Evolutionary conservation across 1,140 invertebrate species (phyloP), one percentile per base, ranked within the genome.

Genomic region (Orussus abietinus): DNA sequence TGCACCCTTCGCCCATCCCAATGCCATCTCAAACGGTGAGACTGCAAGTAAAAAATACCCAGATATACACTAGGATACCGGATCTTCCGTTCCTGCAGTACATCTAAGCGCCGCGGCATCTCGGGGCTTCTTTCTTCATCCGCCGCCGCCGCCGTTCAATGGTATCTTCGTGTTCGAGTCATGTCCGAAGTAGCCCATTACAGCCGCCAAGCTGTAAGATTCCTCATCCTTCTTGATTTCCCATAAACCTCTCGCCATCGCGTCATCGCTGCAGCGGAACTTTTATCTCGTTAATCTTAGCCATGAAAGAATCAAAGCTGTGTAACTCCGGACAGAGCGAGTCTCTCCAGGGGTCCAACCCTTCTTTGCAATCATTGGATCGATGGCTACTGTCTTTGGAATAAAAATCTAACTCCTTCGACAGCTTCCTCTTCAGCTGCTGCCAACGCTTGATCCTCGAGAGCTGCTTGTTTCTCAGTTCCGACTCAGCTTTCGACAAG

Each of bases 1-100:
- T 21, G 18, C 31, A 21, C 46, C 36, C 42, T 29, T 38, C 25
- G 42, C 19, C 28, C 42, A 39, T 39, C 33, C 43, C 58, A 51
- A 53, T 60, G 53, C 54, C 66, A 68, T 65, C 59, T 64, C 66
- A 69, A 68, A 66, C 53, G 57, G 56, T 46, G 57, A 62, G 65
- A 72, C 68, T 72, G 68, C 48, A 72, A 71, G 45, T 65, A 71
- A 72, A 72, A 70, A 69, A 69, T 52, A 66, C 36, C 56, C 47
- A 53, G 43, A 62, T 69, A 60, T 60, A 69, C 58, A 59, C 50
- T 49, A 48, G 29, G 42, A 40, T 51, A 56, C 30, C 41, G 35
- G 20, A 11, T 35, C 34, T 48, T 49, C 14, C 48, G 20, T 40
- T 22, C 37, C 47, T 19, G 10, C 19, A 34, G 36, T 9, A 41